Conservation (phyloP, 1,140 invertebrate species). For the Carcinoscorpius rotundicauda region DNA sequence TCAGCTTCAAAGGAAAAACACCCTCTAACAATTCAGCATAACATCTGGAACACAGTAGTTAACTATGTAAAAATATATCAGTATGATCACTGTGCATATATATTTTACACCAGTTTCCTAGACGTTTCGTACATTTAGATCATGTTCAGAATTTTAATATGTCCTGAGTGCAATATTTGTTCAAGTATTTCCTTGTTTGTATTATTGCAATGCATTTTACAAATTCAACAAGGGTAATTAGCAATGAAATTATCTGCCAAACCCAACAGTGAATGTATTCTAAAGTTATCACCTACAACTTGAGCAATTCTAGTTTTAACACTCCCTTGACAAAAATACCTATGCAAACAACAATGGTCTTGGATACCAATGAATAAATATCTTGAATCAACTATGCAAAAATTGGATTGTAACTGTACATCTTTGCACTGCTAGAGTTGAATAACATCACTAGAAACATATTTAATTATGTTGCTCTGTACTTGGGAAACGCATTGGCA, state of each 20-base stretch:
- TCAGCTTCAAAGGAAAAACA: not conserved
- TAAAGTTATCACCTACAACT: slow-evolving; percentile 7
- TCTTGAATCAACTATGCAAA: no score
- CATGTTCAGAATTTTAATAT: no score
- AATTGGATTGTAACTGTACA: not conserved
- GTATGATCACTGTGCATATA: not conserved
- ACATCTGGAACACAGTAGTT: not conserved
- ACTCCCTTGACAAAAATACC: not conserved
- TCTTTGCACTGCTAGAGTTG: not conserved
- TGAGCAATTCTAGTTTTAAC: not conserved
- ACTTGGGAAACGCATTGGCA: not conserved
- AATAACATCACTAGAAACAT: not conserved
- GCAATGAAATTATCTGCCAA: slow-evolving; percentile 9
- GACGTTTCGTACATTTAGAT: no score
- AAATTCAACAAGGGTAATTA: slow-evolving; percentile 6
- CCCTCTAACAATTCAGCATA: not conserved
- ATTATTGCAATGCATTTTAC: slow-evolving; percentile 5
- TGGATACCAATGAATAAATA: no score
- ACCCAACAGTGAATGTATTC: slow-evolving; percentile 8
- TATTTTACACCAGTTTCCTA: not conserved
- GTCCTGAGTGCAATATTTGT: no score
- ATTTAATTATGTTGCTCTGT: not conserved
- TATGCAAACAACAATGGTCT: no score
- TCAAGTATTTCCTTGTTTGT: no score
- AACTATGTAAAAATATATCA: not conserved